Evolutionary conservation across 2,797 vertebrate genomes (phyloP), one percentile per base, ranked within the genome.

Genomic region (Manis crassicaudata): DNA sequence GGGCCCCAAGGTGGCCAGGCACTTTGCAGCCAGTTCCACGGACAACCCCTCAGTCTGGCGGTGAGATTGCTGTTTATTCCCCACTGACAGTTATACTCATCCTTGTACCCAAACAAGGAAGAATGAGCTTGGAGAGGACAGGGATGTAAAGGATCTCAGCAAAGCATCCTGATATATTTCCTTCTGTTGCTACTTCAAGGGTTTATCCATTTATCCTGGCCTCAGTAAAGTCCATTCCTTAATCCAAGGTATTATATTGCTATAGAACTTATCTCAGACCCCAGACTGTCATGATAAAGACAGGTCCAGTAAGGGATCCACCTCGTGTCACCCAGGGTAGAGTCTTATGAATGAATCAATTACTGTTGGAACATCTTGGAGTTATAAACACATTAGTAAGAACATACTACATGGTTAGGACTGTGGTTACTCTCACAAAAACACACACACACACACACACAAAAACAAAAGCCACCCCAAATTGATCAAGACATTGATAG

Each of bases 291-390:
- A 67, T 40, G 72, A 23, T 72, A 52, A 29, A 16, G 52, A 73
- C 43, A 60, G 46, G 72, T 40, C 40, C 81, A 81, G 91, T 73
- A 84, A 90, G 32, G 14, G 12, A 50, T 37, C 20, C 46, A 94
- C 54, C 65, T 46, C 50, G 63, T 43, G 68, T 68, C 56, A 88
- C 40, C 62, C 43, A 94, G 50, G 60, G 56, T 27, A 68, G 23
- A 43, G 40, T 60, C 91, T 82, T 32, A 81, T 46, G 60, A 88
- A 86, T 40, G 70, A 94, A 25, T 85, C 88, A 92, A 65, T 32
- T 16, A 27, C 6, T 85, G 58, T 10, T 77, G 76, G 76, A 32
- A 62, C 7, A 81, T 43, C 23, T 11, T 32, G 23, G 35, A 58
- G 43, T 37, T 77, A 65, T 20, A 72, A 88, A 83, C 50, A 82